Percentiles rank a stretch among this genome's conserved stretches.
Conservation (phyloP, 2,113 vertebrate species). For the Okapia johnstoni region DNA sequence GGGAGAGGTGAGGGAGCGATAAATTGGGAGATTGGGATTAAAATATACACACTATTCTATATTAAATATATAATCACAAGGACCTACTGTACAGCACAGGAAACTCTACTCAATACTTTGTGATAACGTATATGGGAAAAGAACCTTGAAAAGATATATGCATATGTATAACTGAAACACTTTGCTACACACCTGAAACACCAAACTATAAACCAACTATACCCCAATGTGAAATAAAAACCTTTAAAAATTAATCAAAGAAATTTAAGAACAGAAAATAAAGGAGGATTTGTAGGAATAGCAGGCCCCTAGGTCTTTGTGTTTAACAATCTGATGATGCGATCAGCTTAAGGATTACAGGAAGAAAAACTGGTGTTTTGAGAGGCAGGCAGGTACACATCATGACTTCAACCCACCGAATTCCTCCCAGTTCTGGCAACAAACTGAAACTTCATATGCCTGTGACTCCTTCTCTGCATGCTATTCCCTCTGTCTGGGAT, state of each 20-base stretch:
- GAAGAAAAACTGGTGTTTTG: background rate
- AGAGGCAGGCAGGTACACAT: background rate
- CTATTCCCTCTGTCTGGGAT: background rate
- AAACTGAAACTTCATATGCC: background rate
- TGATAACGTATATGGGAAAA: background rate
- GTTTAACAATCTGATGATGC: background rate
- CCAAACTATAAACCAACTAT: background rate
- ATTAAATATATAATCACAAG: background rate
- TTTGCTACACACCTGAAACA: background rate
- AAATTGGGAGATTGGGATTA: background rate
- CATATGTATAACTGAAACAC: background rate
- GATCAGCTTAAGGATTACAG: background rate
- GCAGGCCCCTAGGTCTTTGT: background rate
- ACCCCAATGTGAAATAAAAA: background rate
- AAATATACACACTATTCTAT: background rate
- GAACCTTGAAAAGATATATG: background rate
- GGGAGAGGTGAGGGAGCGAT: background rate
- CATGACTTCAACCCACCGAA: background rate
- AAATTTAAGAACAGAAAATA: background rate
- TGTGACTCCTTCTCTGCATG: background rate
- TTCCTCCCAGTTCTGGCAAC: background rate
- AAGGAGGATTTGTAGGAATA: background rate
- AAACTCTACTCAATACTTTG: background rate
- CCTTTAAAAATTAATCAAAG: background rate
- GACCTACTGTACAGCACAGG: background rate